phyloP scores from a whole-genome alignment of 1,140 invertebrate genomes.

The Bombyx mandarina region DNA sequence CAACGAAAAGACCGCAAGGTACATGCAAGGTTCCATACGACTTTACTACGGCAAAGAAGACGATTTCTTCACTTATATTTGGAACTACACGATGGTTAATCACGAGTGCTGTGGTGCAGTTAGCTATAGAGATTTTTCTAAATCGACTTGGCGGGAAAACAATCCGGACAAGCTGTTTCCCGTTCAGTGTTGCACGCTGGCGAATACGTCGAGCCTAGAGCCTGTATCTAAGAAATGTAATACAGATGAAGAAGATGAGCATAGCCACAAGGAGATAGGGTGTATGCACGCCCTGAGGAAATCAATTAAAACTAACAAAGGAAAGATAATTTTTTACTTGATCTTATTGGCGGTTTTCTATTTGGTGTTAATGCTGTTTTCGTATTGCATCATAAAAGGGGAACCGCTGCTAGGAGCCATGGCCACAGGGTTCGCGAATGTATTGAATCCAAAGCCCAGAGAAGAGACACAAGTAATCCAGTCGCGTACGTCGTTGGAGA shows the following conservation, averaged over 20 bases:
- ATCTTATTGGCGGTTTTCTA: slow-evolving; percentile 26
- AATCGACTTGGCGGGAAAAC: slow-evolving; percentile 32
- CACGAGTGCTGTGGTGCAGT: slow-evolving; percentile 51
- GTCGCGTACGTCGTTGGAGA: slow-evolving; percentile 30
- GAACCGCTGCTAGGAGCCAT: slow-evolving; percentile 32
- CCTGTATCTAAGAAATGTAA: slow-evolving; percentile 40
- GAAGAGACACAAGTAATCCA: slow-evolving; percentile 15
- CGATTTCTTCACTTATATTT: slow-evolving; percentile 42
- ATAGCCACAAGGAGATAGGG: slow-evolving; percentile 27
- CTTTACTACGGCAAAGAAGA: slow-evolving; percentile 45
- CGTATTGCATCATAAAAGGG: slow-evolving; percentile 45
- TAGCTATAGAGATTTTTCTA: slow-evolving; percentile 36
- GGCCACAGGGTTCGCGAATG: slow-evolving; percentile 9
- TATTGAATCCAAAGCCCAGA: slow-evolving; percentile 17
- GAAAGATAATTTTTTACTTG: slow-evolving; percentile 39
- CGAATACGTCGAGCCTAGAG: slow-evolving; percentile 27
- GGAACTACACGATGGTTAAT: slow-evolving; percentile 49
- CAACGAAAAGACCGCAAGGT: slow-evolving; percentile 33
- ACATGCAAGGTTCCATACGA: slow-evolving; percentile 26
- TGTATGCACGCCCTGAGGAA: slow-evolving; percentile 38
- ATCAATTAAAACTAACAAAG: slow-evolving; percentile 33
- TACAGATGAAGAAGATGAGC: slow-evolving; percentile 10
- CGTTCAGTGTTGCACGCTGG: slow-evolving; percentile 43
- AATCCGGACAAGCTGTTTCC: slow-evolving; percentile 39
- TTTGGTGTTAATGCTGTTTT: slow-evolving; percentile 33